Percentiles rank a stretch among this genome's conserved stretches.
phyloP scores from a whole-genome alignment of 2,797 vertebrate species.

The Microctenopoma steveboyesi region DNA sequence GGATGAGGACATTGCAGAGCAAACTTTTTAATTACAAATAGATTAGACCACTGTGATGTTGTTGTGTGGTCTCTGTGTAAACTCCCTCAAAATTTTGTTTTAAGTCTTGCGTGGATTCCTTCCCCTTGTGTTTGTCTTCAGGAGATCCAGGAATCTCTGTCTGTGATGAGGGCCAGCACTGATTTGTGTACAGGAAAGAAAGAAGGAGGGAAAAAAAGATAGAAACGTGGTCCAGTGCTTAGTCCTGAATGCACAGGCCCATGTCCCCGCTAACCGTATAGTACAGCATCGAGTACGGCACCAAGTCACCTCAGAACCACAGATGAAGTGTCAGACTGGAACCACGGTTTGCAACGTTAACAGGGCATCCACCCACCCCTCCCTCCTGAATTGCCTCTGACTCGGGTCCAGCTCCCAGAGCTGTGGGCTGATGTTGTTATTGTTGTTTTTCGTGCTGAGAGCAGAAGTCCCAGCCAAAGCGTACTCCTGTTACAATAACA shows the following conservation, averaged over 20 bases:
- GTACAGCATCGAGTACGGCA: slow-evolving; percentile 6
- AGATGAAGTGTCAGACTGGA: slow-evolving; percentile 56
- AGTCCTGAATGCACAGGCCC: not conserved
- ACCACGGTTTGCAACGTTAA: slow-evolving; percentile 45
- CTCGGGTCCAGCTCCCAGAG: slow-evolving; percentile 59
- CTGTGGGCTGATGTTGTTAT: slow-evolving; percentile 78
- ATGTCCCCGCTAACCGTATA: slow-evolving; percentile 26
- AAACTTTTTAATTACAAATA: slow-evolving; percentile 82
- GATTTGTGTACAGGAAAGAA: slow-evolving; percentile 71
- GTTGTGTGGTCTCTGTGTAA: slow-evolving; percentile 86
- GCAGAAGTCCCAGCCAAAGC: slow-evolving; percentile 70
- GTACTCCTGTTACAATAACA: slow-evolving; percentile 76
- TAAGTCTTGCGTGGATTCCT: slow-evolving; percentile 74
- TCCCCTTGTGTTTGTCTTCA: slow-evolving; percentile 79
- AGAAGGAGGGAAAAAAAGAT: slow-evolving; percentile 10
- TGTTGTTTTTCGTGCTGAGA: slow-evolving; percentile 80
- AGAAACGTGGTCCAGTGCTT: slow-evolving; percentile 1
- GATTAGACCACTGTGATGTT: slow-evolving; percentile 80
- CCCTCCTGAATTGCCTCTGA: slow-evolving; percentile 49
- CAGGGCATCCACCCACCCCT: slow-evolving; percentile 40
- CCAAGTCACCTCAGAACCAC: slow-evolving; percentile 49
- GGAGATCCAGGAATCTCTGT: slow-evolving; percentile 73
- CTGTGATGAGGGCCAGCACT: slow-evolving; percentile 55
- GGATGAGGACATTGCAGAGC: slow-evolving; percentile 68
- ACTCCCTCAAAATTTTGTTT: slow-evolving; percentile 79